Conservation (phyloP, 2,113 vertebrate genomes). For the Crotalus tigris region DNA sequence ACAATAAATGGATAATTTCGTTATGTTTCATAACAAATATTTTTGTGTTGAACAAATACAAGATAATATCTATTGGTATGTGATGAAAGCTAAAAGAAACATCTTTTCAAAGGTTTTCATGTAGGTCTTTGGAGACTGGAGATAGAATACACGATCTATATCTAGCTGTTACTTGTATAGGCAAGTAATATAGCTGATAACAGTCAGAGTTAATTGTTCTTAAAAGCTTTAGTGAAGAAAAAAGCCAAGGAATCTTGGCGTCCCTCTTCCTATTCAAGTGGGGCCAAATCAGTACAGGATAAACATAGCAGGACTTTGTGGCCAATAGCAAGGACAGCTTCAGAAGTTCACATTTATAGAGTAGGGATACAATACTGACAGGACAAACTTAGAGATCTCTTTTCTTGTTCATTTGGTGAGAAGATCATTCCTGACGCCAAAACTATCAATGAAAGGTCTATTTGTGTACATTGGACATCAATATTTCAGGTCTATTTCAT, state of each 20-base stretch:
- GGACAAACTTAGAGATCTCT: not conserved
- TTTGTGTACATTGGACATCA: not conserved
- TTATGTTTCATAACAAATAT: not conserved
- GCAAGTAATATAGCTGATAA: not conserved
- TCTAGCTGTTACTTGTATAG: not conserved
- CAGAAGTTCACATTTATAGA: not conserved
- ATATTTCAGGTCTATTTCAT: not conserved
- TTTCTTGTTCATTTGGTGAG: not conserved
- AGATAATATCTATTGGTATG: not conserved
- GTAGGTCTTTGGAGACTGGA: not conserved
- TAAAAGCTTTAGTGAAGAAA: slow-evolving; percentile 1
- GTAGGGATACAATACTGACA: not conserved
- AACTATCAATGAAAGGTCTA: not conserved
- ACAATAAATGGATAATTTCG: not conserved
- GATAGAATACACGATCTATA: not conserved
- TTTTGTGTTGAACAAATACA: not conserved
- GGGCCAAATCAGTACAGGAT: not conserved
- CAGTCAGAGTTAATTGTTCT: not conserved
- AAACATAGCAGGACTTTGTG: not conserved
- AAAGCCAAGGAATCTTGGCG: not conserved
- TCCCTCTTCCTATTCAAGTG: not conserved
- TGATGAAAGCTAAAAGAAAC: not conserved
- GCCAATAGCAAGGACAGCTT: not conserved
- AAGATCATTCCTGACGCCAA: not conserved
- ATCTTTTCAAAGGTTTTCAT: slow-evolving; percentile 6